These are phyloP conservation scores for Puffinus mauretanicus DNA, from an alignment of 2,113 vertebrate genomes.

Conservation along the genomic window DNA sequence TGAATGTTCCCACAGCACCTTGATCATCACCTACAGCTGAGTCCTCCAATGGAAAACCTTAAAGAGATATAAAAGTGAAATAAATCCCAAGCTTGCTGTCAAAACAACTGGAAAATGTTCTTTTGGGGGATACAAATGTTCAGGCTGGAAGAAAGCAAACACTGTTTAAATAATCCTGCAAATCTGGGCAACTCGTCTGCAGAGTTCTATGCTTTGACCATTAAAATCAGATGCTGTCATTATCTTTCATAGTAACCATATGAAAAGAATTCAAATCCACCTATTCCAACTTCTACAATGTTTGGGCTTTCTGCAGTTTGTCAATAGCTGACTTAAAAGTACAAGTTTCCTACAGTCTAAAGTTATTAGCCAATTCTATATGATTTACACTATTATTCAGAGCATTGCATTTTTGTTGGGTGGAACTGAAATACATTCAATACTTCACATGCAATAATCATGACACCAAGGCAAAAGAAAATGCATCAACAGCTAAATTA, in stretches of 20 bases:
- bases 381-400: background rate
- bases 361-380: background rate
- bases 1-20: background rate
- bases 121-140: background rate
- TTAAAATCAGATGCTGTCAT: background rate
- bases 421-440: background rate
- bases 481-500: background rate
- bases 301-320: background rate
- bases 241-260: background rate
- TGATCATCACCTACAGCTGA: background rate
- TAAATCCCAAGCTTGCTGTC: background rate
- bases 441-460: background rate
- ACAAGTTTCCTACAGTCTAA: background rate
- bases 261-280: background rate
- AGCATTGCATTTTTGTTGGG: background rate
- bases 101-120: background rate
- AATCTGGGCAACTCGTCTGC: background rate
- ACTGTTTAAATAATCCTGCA: background rate
- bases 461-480: background rate
- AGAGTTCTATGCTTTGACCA: background rate
- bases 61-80: background rate
- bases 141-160: background rate
- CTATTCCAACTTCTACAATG: background rate
- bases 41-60: background rate
- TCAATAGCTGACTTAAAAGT: background rate